phyloP scores from a whole-genome alignment of 2,113 vertebrate species.

The Hydropotes inermis region DNA sequence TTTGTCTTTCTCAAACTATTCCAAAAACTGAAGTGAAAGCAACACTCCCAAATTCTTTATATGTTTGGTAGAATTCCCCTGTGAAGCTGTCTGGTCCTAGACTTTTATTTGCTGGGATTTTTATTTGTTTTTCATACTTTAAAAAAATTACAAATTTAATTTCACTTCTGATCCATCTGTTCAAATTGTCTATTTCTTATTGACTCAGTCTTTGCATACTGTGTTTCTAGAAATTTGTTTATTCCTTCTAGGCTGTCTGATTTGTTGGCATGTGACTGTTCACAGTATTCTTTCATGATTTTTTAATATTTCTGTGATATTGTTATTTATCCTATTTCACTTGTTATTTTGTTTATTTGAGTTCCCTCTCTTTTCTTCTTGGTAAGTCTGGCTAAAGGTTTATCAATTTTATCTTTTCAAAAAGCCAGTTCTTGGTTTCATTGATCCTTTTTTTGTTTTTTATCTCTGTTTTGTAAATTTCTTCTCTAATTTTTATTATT shows the following conservation, averaged over 20 bases:
- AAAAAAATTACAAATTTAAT: neutral
- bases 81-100: neutral
- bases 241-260: neutral
- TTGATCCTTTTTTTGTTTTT: neutral
- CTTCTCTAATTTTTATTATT: neutral
- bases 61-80: neutral
- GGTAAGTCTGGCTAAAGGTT: neutral
- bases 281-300: neutral
- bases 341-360: neutral
- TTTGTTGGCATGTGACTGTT: neutral
- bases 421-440: neutral
- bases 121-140: neutral
- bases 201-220: neutral
- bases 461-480: neutral
- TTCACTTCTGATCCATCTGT: neutral
- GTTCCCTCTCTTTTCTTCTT: neutral
- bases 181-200: neutral
- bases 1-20: neutral
- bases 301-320: neutral
- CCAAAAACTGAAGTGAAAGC: neutral
- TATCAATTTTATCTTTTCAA: neutral
- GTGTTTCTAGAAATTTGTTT: neutral
- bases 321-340: neutral
- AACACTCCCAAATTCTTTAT: neutral
- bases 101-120: neutral